phyloP scores from a whole-genome alignment of 1,140 invertebrate species.

The Trinorchestia longiramus region DNA sequence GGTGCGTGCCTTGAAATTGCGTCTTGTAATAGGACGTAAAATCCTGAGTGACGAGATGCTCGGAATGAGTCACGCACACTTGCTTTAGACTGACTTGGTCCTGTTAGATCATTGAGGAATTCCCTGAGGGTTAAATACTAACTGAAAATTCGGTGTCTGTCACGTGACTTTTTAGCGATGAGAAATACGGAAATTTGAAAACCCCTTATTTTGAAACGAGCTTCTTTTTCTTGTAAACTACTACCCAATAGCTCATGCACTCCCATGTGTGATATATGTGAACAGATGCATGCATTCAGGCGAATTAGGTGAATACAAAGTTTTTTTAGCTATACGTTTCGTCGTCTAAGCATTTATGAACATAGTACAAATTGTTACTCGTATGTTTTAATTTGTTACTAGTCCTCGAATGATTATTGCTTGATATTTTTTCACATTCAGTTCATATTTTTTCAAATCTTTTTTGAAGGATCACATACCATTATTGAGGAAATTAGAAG shows the following conservation, averaged over 20 bases:
- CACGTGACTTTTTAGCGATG: background rate
- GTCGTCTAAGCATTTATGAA: background rate
- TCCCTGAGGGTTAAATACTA: background rate
- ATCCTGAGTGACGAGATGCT: background rate
- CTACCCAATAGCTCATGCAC: background rate
- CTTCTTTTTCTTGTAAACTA: background rate
- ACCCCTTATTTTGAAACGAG: background rate
- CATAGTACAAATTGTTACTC: background rate
- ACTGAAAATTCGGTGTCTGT: background rate
- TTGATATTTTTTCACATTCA: too few relatives aligned
- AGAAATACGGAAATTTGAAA: background rate
- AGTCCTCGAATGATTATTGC: too few relatives aligned
- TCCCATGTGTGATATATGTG: background rate
- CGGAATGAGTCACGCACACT: background rate
- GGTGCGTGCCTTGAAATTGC: background rate
- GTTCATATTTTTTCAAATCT: too few relatives aligned
- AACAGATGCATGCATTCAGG: background rate
- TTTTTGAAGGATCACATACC: too few relatives aligned
- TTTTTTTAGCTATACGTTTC: background rate
- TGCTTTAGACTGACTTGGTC: background rate
- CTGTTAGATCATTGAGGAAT: background rate
- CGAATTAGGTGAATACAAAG: background rate
- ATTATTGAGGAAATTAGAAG: too few relatives aligned
- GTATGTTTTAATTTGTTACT: too few relatives aligned
- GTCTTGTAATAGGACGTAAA: background rate